Base-by-base conservation (phyloP, 2,888 invertebrate species). In the Elegia similella region DNA sequence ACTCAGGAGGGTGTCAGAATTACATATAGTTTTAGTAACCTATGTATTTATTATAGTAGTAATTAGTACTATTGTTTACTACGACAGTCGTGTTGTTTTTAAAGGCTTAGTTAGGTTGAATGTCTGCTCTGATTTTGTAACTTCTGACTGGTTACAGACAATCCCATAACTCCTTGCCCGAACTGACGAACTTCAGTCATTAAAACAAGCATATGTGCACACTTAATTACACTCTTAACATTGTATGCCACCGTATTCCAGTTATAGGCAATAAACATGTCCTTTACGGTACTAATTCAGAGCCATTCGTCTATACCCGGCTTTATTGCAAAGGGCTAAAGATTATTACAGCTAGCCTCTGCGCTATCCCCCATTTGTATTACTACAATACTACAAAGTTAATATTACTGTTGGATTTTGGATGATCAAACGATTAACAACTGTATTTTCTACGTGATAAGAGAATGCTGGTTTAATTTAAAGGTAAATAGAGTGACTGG, bases 191-290 rank as follows among this genome's bases (percentile, higher is more conserved):
- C 15, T 50, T n/a, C 15, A n/a, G 50, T 55, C 57, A 62, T 60
- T 58, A 62, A 58, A 60, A 60, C 62, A 58, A 55, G 57, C 58
- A 55, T 62, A 59, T 60, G 60, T 60, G 60, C 57, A 42, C 57
- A 42, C 42, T 62, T 60, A 62, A 62, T 62, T 62, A 60, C 55
- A 52, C 54, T 54, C 60, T 62, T 60, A 62, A 62, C 62, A 60
- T 62, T 59, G 62, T 60, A 59, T 59, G 56, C 56, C 53, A 16
- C 52, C 55, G 62, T 60, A 58, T 58, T 56, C 58, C 47, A 59
- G 56, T 62, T 59, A 59, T 50, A 56, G 43, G 55, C 56, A 59
- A 59, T 62, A 60, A 62, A 62, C 62, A 60, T 60, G 57, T 58
- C 56, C 56, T 55, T 62, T 58, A 57, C 58, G 53, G 60, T 55